phyloP scores from a whole-genome alignment of 2,797 vertebrate genomes.

The Sebastes melanostomus region DNA sequence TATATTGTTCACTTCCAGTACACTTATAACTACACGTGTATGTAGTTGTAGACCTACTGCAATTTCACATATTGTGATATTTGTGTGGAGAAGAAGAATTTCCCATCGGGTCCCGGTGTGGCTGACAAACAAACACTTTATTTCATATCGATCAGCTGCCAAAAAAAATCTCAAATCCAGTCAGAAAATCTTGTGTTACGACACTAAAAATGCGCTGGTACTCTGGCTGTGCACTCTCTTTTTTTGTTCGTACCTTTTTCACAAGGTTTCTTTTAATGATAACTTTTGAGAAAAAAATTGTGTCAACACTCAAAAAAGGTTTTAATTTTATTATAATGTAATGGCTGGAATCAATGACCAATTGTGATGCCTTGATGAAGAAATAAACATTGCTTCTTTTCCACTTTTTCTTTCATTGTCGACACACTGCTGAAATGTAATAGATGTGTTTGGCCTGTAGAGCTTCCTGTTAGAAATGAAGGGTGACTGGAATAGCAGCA shows the following conservation, averaged over 20 bases:
- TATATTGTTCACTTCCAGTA: constrained; percentile 19
- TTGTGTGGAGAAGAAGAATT: constrained; percentile 12
- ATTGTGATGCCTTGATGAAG: constrained; percentile 71
- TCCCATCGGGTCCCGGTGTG: not conserved
- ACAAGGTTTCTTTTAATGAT: constrained; percentile 35
- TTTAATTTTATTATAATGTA: constrained; percentile 43
- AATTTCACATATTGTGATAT: constrained; percentile 54
- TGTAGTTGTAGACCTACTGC: constrained; percentile 29
- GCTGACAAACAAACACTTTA: constrained; percentile 9
- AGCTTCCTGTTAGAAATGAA: not conserved
- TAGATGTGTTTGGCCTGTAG: not conserved
- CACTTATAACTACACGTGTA: constrained; percentile 7
- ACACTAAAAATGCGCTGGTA: constrained; percentile 39
- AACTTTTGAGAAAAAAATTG: constrained; percentile 26
- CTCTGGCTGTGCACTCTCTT: constrained; percentile 48
- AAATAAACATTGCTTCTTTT: constrained; percentile 78
- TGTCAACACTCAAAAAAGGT: constrained; percentile 6
- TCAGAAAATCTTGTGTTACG: constrained; percentile 11
- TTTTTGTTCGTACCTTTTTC: constrained; percentile 22
- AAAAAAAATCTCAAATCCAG: constrained; percentile 4
- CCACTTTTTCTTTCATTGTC: constrained; percentile 22
- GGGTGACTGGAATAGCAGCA: no score
- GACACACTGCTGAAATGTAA: not conserved
- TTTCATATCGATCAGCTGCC: constrained; percentile 30
- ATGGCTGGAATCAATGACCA: constrained; percentile 53